Conservation (phyloP, 2,797 vertebrate species). For the Sebastes iracundus region DNA sequence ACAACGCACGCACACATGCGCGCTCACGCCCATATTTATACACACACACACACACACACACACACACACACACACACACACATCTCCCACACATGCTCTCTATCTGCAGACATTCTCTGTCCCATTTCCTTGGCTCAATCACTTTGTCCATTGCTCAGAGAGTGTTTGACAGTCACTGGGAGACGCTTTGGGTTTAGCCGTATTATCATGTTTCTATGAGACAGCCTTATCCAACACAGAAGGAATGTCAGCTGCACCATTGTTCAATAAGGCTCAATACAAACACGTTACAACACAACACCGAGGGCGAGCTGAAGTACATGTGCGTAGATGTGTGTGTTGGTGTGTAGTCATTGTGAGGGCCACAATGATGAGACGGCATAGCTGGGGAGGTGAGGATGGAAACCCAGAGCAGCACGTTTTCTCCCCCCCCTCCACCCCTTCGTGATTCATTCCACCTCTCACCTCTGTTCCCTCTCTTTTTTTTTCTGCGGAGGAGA, state of each 20-base stretch:
- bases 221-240: constrained; percentile 27
- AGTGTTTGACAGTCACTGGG: constrained; percentile 63
- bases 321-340: background rate
- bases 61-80: constrained; percentile 16
- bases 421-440: background rate
- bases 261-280: constrained; percentile 55
- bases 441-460: constrained; percentile 70
- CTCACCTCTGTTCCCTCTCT: constrained; percentile 67
- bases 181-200: constrained; percentile 51
- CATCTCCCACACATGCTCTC: constrained; percentile 13
- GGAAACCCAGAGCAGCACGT: constrained; percentile 71
- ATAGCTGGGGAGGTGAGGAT: constrained; percentile 67
- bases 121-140: constrained; percentile 59
- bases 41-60: constrained; percentile 17
- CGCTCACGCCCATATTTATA: background rate
- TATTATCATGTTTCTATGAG: constrained; percentile 61
- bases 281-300: constrained; percentile 30
- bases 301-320: constrained; percentile 27
- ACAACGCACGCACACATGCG: constrained; percentile 60
- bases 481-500: constrained; percentile 43
- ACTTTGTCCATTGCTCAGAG: constrained; percentile 48
- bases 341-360: constrained; percentile 32
- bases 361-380: constrained; percentile 59
- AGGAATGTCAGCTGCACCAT: constrained; percentile 59
- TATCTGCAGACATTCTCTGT: constrained; percentile 45